Percentiles rank a stretch among this genome's conserved stretches.
These are phyloP conservation scores for Tetheella fluctuosa DNA, from an alignment of 2,888 invertebrate species.

Conservation along the genomic window DNA sequence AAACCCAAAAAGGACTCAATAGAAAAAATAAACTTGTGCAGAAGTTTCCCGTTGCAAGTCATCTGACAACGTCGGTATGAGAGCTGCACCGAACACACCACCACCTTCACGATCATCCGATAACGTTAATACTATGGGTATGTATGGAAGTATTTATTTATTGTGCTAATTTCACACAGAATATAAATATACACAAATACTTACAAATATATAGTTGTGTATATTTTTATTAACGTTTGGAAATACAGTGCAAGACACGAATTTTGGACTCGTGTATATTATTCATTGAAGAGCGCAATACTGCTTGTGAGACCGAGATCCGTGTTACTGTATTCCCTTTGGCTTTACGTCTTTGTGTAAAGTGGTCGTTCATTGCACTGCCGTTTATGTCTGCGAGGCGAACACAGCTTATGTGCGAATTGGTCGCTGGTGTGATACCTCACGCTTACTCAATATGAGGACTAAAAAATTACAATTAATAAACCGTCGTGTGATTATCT, in stretches of 20 bases:
- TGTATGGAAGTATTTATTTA: constrained; percentile 23
- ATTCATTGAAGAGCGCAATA: no score
- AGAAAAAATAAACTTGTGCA: constrained; percentile 28
- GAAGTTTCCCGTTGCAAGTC: constrained; percentile 81
- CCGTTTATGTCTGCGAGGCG: constrained; percentile 48
- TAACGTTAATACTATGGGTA: constrained; percentile 79
- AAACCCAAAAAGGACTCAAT: background rate
- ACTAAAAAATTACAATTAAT: background rate
- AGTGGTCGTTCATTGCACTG: constrained; percentile 43
- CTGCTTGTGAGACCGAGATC: background rate
- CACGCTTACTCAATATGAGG: constrained; percentile 20
- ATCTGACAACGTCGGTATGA: constrained; percentile 74
- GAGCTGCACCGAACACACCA: constrained; percentile 64
- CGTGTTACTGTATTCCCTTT: constrained; percentile 11
- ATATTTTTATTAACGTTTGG: background rate
- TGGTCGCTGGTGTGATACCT: constrained; percentile 36
- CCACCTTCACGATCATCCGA: constrained; percentile 79
- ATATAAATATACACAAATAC: background rate
- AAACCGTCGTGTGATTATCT: background rate
- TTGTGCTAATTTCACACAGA: background rate
- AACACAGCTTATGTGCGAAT: constrained; percentile 52
- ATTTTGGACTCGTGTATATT: background rate
- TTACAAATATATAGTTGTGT: background rate
- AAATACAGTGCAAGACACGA: background rate
- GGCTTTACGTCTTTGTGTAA: constrained; percentile 24